Percentiles rank a stretch among this genome's conserved stretches.
These are phyloP conservation scores for Quiscalus mexicanus DNA, from an alignment of 2,113 vertebrate species.

Conservation along the genomic window DNA sequence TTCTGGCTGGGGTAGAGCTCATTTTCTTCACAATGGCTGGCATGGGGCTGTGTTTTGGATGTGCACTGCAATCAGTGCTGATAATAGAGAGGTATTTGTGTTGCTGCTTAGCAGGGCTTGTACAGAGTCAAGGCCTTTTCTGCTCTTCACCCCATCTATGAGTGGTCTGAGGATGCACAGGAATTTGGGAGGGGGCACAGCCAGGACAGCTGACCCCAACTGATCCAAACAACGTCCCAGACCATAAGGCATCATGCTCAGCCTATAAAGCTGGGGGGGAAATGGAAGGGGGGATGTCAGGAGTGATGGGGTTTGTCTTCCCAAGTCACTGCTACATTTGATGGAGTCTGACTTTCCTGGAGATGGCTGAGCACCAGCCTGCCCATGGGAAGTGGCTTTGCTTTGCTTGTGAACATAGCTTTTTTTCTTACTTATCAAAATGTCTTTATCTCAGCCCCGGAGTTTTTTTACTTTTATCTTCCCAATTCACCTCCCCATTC, in stretches of 20 bases:
- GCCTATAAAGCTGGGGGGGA: neutral
- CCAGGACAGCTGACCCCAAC: neutral
- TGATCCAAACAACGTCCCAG: neutral
- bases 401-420: neutral
- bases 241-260: neutral
- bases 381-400: neutral
- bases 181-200: neutral
- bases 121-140: neutral
- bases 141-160: neutral
- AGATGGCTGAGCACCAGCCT: neutral
- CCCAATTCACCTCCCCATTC: neutral
- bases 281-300: neutral
- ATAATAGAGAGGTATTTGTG: neutral
- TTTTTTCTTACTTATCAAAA: neutral
- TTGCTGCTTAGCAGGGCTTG: neutral
- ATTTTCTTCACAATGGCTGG: neutral
- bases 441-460: neutral
- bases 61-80: neutral
- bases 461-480: neutral
- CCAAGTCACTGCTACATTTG: neutral
- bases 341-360: neutral
- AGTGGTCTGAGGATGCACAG: neutral
- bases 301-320: neutral
- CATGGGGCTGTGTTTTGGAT: neutral
- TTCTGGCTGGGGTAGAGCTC: neutral